Percentiles rank a stretch among this genome's conserved stretches.
These are phyloP conservation scores for Lochmaea crataegi DNA, from an alignment of 2,888 invertebrate genomes.

Conservation along the genomic window DNA sequence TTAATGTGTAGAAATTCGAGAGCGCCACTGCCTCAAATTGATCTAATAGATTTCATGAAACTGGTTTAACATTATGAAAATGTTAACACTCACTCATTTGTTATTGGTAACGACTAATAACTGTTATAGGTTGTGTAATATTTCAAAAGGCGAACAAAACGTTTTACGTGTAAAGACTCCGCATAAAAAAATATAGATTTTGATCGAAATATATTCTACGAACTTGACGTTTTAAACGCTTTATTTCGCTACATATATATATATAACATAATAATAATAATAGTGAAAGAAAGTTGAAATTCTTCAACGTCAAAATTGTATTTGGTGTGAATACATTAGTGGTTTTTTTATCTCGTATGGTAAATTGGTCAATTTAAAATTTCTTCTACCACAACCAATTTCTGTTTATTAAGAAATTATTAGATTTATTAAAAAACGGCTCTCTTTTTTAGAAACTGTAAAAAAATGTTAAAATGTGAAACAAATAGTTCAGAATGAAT, in stretches of 20 bases:
- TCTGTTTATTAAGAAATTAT: too few relatives aligned
- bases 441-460: too few relatives aligned
- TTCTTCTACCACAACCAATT: too few relatives aligned
- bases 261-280: not conserved
- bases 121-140: conserved; percentile 39
- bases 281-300: not conserved
- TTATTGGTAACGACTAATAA: conserved; percentile 42
- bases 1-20: not conserved
- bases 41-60: conserved; percentile 39
- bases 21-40: conserved; percentile 39
- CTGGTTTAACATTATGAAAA: conserved; percentile 44
- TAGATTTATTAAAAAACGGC: too few relatives aligned
- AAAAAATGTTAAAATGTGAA: too few relatives aligned
- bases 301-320: not conserved
- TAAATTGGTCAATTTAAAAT: not conserved
- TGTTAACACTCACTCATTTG: conserved; percentile 40
- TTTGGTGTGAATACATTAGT: too few relatives aligned
- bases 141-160: conserved; percentile 35
- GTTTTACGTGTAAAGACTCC: conserved; percentile 37
- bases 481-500: too few relatives aligned
- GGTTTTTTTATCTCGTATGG: not conserved
- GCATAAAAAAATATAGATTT: conserved; percentile 32
- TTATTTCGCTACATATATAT: conserved; percentile 12
- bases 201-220: conserved; percentile 21
- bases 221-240: conserved; percentile 2